phyloP scores from a whole-genome alignment of 2,113 vertebrate genomes.

The Cairina moschata region DNA sequence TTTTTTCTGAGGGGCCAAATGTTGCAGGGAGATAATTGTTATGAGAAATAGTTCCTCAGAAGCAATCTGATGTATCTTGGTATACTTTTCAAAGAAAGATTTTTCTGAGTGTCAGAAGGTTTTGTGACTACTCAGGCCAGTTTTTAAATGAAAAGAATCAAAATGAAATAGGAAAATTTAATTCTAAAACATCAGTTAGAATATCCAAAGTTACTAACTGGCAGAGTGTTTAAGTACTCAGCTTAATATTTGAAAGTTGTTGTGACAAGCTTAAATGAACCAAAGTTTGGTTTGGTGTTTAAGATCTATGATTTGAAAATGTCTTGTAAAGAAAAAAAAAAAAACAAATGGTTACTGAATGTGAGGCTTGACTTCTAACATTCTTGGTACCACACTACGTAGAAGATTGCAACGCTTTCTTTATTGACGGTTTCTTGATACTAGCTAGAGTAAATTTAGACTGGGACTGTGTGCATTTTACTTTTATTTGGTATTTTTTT shows the following conservation, averaged over 20 bases:
- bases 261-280: not conserved
- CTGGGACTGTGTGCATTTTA: not conserved
- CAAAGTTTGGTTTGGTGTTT: not conserved
- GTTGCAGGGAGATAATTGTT: not conserved
- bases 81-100: not conserved
- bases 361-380: not conserved
- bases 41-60: not conserved
- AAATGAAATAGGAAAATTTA: not conserved
- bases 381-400: not conserved
- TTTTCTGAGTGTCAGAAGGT: not conserved
- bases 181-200: not conserved
- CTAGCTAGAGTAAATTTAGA: not conserved
- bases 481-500: not conserved
- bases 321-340: not conserved
- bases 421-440: not conserved
- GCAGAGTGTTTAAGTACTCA: not conserved
- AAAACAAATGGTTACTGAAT: not conserved
- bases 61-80: not conserved
- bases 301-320: not conserved
- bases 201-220: not conserved
- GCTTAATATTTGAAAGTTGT: not conserved
- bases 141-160: not conserved
- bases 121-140: not conserved
- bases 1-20: not conserved
- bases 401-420: not conserved